Evolutionary conservation across 35 echinoderm and acorn worm genomes (phyloP).

Genomic region (Anneissia japonica): DNA sequence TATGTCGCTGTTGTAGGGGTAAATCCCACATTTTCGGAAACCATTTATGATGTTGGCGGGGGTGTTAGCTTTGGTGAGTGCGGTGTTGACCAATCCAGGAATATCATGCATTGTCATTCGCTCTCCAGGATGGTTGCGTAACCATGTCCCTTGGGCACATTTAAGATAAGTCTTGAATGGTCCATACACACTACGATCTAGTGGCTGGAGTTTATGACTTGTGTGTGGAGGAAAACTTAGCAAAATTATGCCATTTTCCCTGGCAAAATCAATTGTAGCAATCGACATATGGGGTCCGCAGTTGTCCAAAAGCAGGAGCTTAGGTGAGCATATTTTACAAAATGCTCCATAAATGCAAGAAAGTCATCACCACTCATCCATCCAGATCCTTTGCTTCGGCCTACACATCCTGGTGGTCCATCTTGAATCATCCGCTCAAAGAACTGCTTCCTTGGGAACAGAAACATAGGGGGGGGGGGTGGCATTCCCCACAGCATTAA

Average conservation of each 20-base stretch:
- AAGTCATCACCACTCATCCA: background rate
- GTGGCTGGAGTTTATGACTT: slow-evolving; percentile 36
- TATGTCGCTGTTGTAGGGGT: slow-evolving; percentile 41
- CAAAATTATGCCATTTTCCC: slow-evolving; percentile 22
- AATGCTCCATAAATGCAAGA: background rate
- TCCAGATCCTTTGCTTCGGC: background rate
- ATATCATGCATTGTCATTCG: slow-evolving; percentile 43
- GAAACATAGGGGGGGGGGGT: background rate
- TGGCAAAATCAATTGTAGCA: slow-evolving; percentile 8
- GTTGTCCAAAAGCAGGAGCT: slow-evolving; percentile 10
- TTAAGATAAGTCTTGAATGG: slow-evolving; percentile 24
- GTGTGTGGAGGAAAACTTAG: slow-evolving; percentile 48
- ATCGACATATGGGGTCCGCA: slow-evolving; percentile 22
- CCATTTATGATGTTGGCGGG: slow-evolving; percentile 35
- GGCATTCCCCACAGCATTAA: slow-evolving; percentile 7
- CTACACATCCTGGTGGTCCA: background rate
- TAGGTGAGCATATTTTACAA: background rate
- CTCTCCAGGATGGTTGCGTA: slow-evolving; percentile 40
- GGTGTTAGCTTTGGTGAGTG: background rate
- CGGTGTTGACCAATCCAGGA: slow-evolving; percentile 28
- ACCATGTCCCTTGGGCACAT: slow-evolving; percentile 29
- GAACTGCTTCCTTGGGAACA: background rate
- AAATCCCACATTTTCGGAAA: slow-evolving; percentile 46
- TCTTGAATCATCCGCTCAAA: background rate
- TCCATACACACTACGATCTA: slow-evolving; percentile 37